phyloP scores from a whole-genome alignment of 2,113 vertebrate species.

The Sporophila hypoxantha region DNA sequence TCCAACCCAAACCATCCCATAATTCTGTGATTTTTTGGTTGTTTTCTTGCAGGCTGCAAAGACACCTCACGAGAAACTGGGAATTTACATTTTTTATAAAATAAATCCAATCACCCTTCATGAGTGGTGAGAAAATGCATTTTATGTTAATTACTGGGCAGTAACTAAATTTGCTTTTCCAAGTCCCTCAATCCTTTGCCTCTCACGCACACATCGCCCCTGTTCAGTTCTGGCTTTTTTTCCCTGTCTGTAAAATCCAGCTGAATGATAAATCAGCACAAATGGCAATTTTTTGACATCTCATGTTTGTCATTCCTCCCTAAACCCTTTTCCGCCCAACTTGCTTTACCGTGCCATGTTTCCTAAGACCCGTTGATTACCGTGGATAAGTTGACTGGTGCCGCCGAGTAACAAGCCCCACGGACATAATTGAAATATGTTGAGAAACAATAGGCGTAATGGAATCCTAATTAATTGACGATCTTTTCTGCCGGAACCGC shows the following conservation, averaged over 20 bases:
- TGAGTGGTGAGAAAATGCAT: neutral
- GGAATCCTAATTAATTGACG: constrained; percentile 73
- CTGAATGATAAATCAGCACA: neutral
- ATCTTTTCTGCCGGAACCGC: constrained; percentile 58
- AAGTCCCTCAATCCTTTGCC: neutral
- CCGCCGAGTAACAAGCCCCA: constrained; percentile 31
- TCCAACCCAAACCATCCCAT: neutral
- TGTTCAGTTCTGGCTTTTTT: neutral
- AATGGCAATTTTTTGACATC: neutral
- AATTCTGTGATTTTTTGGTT: neutral
- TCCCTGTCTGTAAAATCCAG: neutral
- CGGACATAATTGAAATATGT: constrained; percentile 69
- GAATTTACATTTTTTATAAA: neutral
- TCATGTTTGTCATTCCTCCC: neutral
- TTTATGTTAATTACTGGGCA: neutral
- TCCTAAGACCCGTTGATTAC: neutral
- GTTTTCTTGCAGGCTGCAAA: neutral
- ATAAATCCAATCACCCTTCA: neutral
- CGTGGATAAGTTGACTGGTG: constrained; percentile 24
- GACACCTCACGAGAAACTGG: neutral
- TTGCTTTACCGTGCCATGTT: too few relatives aligned
- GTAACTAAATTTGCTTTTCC: neutral
- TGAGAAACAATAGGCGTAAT: constrained; percentile 72
- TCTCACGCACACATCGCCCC: neutral
- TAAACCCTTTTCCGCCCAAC: neutral